These are phyloP conservation scores for Macrophya annulata DNA, from an alignment of 2,888 invertebrate genomes.

Conservation along the genomic window DNA sequence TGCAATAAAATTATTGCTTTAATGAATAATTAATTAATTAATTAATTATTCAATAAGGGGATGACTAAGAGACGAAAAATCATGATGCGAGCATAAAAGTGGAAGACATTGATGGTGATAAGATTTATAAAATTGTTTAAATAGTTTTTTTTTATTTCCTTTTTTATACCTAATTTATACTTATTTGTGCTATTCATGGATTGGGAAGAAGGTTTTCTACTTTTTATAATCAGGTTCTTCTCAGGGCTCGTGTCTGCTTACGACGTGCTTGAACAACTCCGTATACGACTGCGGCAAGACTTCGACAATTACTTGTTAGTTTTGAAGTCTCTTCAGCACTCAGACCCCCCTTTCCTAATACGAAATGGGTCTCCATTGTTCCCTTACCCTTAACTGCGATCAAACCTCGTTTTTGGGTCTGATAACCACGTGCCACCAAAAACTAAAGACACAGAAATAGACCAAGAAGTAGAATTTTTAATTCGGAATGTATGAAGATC, in stretches of 20 bases:
- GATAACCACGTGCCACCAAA: slow-evolving; percentile 87
- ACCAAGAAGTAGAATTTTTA: slow-evolving; percentile 51
- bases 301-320: slow-evolving; percentile 88
- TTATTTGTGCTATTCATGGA: not conserved
- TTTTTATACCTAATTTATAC: not conserved
- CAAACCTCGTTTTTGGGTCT: slow-evolving; percentile 89
- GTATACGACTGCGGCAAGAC: slow-evolving; percentile 93
- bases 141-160: not conserved
- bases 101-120: slow-evolving; percentile 33
- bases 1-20: not conserved
- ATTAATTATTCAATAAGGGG: not conserved
- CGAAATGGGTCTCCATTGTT: slow-evolving; percentile 97
- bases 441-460: slow-evolving; percentile 82
- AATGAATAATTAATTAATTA: not conserved
- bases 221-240: slow-evolving; percentile 66
- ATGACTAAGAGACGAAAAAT: not conserved
- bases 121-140: not conserved
- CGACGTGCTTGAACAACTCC: slow-evolving; percentile 92
- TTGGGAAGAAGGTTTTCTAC: not conserved
- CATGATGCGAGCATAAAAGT: slow-evolving; percentile 7
- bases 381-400: slow-evolving; percentile 98
- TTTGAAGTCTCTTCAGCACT: slow-evolving; percentile 83
- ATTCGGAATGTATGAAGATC: not conserved
- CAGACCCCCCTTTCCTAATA: slow-evolving; percentile 85
- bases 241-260: slow-evolving; percentile 82